Base-by-base conservation (phyloP, 2,797 vertebrate genomes). In the Pangasius macronema region DNA sequence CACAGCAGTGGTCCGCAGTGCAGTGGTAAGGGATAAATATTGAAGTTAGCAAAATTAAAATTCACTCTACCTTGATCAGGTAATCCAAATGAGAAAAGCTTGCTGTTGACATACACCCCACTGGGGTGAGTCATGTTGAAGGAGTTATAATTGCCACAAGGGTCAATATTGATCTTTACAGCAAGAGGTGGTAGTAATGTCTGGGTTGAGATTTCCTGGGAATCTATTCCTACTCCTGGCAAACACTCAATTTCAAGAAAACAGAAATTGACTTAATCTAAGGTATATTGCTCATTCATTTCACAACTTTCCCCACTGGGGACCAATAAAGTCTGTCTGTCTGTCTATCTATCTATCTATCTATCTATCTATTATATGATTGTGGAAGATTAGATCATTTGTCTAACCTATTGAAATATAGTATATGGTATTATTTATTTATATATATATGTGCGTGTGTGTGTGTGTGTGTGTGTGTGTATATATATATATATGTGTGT, bases 121-220 rank as follows among this genome's bases (percentile, higher is more conserved):
- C 76, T 85, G 59, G 80, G 87, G 87, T 89, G 39, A 80, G 73
- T 88, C 55, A 75, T 85, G 87, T 81, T 88, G 87, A 82, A 84
- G 83, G 39, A 91, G 89, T 91, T 92, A 92, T 92, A 92, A 92
- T 92, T 92, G 90, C 90, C 82, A 55, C 85, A 79, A 86, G 67
- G 49, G 91, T 91, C 86, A 92, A 91, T 92, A 92, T 91, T 93
- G 89, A 91, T 89, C 72, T 63, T 82, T 81, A 85, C 87, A 83
- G 87, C 67, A 86, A 86, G 86, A 86, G 73, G 20, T 86, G 82
- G 89, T 79, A 73, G 67, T 84, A 86, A 87, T 87, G 84, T 85
- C 46, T 76, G 30, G 68, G 39, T 68, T 77, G 63, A 85, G 68
- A 61, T 87, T 89, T 86, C 87, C 82, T 61, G 49, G 63, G 68